Evolutionary conservation across 2,113 vertebrate genomes (phyloP), one percentile per base, ranked within the genome.

Genomic region (Oreochromis niloticus): DNA sequence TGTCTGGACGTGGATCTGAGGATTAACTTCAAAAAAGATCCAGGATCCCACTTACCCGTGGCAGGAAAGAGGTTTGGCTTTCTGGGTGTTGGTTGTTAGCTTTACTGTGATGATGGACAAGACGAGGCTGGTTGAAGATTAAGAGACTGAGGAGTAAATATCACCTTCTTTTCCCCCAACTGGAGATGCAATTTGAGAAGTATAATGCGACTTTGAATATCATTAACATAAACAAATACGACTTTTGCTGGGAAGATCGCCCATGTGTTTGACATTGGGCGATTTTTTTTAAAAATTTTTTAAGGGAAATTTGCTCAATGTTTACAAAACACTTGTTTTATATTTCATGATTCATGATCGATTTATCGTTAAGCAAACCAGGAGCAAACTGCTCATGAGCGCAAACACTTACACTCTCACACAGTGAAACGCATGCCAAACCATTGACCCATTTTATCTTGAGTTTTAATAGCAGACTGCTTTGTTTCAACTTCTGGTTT

Each of bases 21-120:
- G 93, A 93, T 94, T 93, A 94, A 75, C 81, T 84, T 48, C 9
- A 78, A 24, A 84, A 82, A 83, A 73, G 82, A 56, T 89, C 83
- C 78, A 68, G 85, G 57, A 78, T 48, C 17, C 54, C 66, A 66
- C 52, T 80, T 84, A 84, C 80, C 80, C 3, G 24, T 41, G 11
- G 34, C 59, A 81, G 56, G 59, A 57, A 56, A n/a, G 61, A 82
- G 17, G 68, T 71, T 81, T 81, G n/a, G 52, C 50, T 81, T 54
- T 39, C 46, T 84, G 27, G 73, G 27, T 78, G 46, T 32, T 63
- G 80, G 24, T 16, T 80, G 41, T 80, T 6, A 73, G 24, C 50
- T 87, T 46, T 34, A 14, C 46, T 82, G 66, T 10, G 10, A 9
- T 32, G 27, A n/a, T 19, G 24, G 14, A 50, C 43, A 22, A 55